Percentiles rank a stretch among this genome's conserved stretches.
Conservation (phyloP, 2,888 invertebrate genomes). For the Spatulosminthurus flaviceps region DNA sequence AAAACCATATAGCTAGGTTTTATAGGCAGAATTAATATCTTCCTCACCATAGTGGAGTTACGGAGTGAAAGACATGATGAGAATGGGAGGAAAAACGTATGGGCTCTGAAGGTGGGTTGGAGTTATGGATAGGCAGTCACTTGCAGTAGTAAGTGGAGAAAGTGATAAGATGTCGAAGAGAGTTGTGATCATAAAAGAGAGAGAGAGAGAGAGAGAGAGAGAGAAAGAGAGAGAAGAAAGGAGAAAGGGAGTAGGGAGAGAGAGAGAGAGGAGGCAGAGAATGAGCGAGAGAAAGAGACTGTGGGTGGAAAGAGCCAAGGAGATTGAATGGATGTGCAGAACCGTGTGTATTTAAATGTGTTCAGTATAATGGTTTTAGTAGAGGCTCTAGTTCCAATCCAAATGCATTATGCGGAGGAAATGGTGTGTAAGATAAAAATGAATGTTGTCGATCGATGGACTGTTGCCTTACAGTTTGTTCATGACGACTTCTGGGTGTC, state of each 20-base stretch:
- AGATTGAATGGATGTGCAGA: slow-evolving; percentile 44
- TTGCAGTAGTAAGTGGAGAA: slow-evolving; percentile 43
- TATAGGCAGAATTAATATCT: slow-evolving; percentile 29
- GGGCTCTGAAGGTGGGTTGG: neutral
- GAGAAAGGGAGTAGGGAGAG: slow-evolving; percentile 11
- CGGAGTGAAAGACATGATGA: neutral
- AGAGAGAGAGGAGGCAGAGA: slow-evolving; percentile 11
- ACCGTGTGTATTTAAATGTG: slow-evolving; percentile 54
- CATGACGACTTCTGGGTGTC: slow-evolving; percentile 41
- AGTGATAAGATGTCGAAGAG: slow-evolving; percentile 47
- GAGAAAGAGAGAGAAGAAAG: slow-evolving; percentile 5
- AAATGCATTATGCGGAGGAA: slow-evolving; percentile 57
- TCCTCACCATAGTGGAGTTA: neutral
- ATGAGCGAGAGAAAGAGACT: neutral
- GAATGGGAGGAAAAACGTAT: slow-evolving; percentile 4
- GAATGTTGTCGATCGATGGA: slow-evolving; percentile 54
- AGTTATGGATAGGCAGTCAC: slow-evolving; percentile 45
- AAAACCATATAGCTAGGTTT: too few relatives aligned
- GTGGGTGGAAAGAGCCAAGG: slow-evolving; percentile 8
- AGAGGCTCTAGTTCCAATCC: slow-evolving; percentile 42
- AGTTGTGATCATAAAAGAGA: slow-evolving; percentile 39
- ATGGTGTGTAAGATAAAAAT: slow-evolving; percentile 59
- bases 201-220: neutral
- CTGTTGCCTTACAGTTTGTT: slow-evolving; percentile 29
- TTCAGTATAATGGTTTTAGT: slow-evolving; percentile 50